phyloP scores from a whole-genome alignment of 2,888 invertebrate genomes.

The Hemicrepidius hirtus region DNA sequence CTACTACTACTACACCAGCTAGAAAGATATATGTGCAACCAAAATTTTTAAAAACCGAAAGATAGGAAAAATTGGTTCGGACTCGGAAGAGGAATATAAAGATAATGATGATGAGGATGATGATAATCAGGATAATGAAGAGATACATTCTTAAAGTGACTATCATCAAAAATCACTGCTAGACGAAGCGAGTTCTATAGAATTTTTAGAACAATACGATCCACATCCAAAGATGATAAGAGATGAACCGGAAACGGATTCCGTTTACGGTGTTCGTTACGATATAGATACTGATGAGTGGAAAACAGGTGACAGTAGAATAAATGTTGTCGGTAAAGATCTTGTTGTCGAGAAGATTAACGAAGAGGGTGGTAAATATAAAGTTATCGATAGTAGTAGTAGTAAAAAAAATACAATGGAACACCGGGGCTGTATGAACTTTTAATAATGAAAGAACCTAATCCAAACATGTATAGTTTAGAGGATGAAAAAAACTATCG shows the following conservation, averaged over 20 bases:
- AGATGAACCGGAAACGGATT: constrained; percentile 2
- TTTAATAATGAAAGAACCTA: constrained; percentile 43
- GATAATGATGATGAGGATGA: too few species aligned
- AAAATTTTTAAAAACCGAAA: not conserved
- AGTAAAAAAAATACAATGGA: constrained; percentile 45
- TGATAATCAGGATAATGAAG: not conserved
- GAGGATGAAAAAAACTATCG: constrained; percentile 46
- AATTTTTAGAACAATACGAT: constrained; percentile 28
- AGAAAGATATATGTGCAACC: too few species aligned
- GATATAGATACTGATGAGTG: constrained; percentile 6
- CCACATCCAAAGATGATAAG: not conserved
- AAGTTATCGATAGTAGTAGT: constrained; percentile 39
- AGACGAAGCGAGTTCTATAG: not conserved
- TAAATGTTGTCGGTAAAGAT: constrained; percentile 23
- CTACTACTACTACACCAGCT: too few species aligned
- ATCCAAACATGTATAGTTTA: constrained; percentile 36
- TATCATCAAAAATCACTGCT: too few species aligned
- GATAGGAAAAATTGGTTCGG: not conserved
- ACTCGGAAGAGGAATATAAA: not conserved
- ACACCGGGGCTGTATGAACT: constrained; percentile 47
- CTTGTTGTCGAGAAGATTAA: not conserved
- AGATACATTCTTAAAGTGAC: too few species aligned
- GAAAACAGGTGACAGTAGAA: constrained; percentile 13
- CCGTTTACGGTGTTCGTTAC: constrained; percentile 13
- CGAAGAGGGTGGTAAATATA: not conserved